A percentile compares a stretch with the other conserved stretches of the same genome.
Evolutionary conservation across 2,888 invertebrate genomes (phyloP).

Genomic region (Gasteruption jaculator): DNA sequence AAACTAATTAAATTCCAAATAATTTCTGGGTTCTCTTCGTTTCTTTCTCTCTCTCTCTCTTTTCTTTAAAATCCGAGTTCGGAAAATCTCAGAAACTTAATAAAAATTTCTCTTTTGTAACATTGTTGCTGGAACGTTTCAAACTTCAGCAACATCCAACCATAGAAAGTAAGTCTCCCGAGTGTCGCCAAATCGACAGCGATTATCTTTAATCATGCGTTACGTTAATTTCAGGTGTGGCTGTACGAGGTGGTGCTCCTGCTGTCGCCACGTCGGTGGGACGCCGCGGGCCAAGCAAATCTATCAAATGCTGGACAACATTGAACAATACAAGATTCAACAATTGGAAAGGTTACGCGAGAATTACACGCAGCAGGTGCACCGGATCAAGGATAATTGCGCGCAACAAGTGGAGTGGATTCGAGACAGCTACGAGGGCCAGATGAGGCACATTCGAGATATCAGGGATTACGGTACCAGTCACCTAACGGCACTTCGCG

Average conservation of each 20-base stretch:
- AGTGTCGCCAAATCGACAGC: neutral
- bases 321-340: slow-evolving; percentile 84
- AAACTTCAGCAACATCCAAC: too few relatives aligned
- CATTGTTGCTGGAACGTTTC: too few relatives aligned
- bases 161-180: too few relatives aligned
- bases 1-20: too few relatives aligned
- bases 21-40: too few relatives aligned
- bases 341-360: slow-evolving; percentile 85
- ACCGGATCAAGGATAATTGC: slow-evolving; percentile 89
- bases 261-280: slow-evolving; percentile 65
- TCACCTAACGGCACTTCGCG: slow-evolving; percentile 78
- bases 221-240: slow-evolving; percentile 71
- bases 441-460: slow-evolving; percentile 80
- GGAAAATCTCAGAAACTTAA: too few relatives aligned
- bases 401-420: slow-evolving; percentile 92
- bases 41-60: too few relatives aligned
- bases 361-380: slow-evolving; percentile 89
- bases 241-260: slow-evolving; percentile 69
- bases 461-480: slow-evolving; percentile 89
- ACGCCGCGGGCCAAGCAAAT: slow-evolving; percentile 80
- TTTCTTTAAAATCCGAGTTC: too few relatives aligned
- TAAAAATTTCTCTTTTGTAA: too few relatives aligned
- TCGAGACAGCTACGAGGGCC: slow-evolving; percentile 83
- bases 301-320: slow-evolving; percentile 82
- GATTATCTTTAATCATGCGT: neutral